Percentiles rank a stretch among this genome's conserved stretches.
phyloP scores from a whole-genome alignment of 2,888 invertebrate species.

The Mechanitis mazaeus region DNA sequence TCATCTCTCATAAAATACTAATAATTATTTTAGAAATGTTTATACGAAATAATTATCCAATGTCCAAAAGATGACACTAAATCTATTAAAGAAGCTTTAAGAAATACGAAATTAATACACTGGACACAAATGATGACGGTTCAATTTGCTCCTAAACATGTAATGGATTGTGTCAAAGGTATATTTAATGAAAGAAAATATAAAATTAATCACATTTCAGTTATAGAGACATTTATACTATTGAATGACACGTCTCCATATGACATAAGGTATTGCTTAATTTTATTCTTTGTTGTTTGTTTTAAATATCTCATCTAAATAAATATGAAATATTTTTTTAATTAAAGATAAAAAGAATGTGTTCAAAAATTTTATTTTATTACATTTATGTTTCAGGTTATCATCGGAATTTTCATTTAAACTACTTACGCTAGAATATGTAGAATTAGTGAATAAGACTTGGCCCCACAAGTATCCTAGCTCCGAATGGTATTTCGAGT shows the following conservation, averaged over 20 bases:
- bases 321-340: too few species aligned
- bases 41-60: conserved; percentile 46
- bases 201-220: conserved; percentile 23
- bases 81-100: conserved; percentile 43
- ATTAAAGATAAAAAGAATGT: neutral
- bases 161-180: conserved; percentile 36
- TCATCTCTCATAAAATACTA: too few species aligned
- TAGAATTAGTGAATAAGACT: conserved; percentile 38
- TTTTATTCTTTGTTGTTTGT: too few species aligned
- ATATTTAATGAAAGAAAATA: conserved; percentile 30
- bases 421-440: conserved; percentile 37
- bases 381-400: conserved; percentile 38
- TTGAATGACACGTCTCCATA: conserved; percentile 31
- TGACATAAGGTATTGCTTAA: conserved; percentile 28
- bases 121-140: conserved; percentile 38
- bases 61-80: conserved; percentile 41
- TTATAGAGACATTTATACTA: conserved; percentile 35
- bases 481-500: conserved; percentile 41
- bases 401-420: conserved; percentile 37
- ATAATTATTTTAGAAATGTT: conserved; percentile 36
- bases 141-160: conserved; percentile 37
- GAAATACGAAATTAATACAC: conserved; percentile 43
- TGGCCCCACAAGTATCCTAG: conserved; percentile 48
- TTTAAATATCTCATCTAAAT: too few species aligned
- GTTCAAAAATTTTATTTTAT: neutral